Conservation (phyloP, 1,140 invertebrate species). For the Heliothis subflexa region DNA sequence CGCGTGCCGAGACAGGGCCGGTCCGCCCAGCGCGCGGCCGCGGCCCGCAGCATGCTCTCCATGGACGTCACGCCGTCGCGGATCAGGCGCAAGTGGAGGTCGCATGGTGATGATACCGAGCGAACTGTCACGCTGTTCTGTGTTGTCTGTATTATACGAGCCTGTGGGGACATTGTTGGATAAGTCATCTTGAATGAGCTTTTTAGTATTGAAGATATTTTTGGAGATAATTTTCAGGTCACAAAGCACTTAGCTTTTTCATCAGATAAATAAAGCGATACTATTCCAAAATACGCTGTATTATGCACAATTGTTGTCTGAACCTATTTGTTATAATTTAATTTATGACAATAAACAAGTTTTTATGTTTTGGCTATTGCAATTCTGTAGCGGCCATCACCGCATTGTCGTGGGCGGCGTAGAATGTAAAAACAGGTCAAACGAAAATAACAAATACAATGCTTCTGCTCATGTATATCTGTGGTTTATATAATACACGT, state of each 20-base stretch:
- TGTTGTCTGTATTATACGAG: conserved; percentile 73
- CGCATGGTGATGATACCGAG: conserved; percentile 89
- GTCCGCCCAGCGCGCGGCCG: conserved; percentile 90
- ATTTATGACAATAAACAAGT: neutral
- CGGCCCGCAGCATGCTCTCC: conserved; percentile 94
- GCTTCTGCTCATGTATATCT: conserved; percentile 11
- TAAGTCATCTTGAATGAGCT: neutral
- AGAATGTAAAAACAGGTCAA: conserved; percentile 42
- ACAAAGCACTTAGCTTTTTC: no score
- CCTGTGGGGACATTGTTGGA: conserved; percentile 71
- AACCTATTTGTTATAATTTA: neutral
- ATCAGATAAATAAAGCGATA: no score
- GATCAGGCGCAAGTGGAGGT: conserved; percentile 90
- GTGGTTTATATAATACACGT: neutral
- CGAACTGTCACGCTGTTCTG: conserved; percentile 89
- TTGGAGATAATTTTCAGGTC: neutral
- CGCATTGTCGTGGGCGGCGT: conserved; percentile 21
- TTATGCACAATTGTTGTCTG: no score
- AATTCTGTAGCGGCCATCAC: conserved; percentile 22
- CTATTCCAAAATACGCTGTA: no score
- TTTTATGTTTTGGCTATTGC: conserved; percentile 7
- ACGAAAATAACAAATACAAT: conserved; percentile 42
- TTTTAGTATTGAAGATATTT: no score
- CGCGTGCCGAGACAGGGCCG: conserved; percentile 96
- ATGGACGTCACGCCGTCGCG: conserved; percentile 94